Percentiles rank a stretch among this genome's conserved stretches.
These are phyloP conservation scores for Polypedilum vanderplanki DNA, from an alignment of 1,140 invertebrate species.

Conservation along the genomic window DNA sequence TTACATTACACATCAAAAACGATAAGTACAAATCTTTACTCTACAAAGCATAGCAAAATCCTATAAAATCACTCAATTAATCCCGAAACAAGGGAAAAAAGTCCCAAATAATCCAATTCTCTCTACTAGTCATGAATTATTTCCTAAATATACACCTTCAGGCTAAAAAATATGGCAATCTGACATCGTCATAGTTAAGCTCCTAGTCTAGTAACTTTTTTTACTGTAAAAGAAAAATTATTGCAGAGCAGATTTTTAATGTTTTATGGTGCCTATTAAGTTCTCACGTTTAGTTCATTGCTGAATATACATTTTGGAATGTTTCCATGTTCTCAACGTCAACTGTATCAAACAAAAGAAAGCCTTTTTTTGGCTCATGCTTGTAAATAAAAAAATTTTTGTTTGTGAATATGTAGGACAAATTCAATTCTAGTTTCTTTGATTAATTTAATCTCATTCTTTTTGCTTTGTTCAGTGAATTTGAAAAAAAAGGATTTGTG, in stretches of 20 bases:
- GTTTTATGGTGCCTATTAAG: neutral
- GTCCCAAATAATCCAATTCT: too few relatives aligned
- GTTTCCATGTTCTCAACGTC: neutral
- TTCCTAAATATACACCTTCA: too few relatives aligned
- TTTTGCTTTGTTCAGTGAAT: neutral
- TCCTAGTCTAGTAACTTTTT: too few relatives aligned
- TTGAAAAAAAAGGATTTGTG: too few relatives aligned
- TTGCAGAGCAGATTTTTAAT: neutral
- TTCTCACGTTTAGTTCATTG: neutral
- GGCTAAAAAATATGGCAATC: too few relatives aligned
- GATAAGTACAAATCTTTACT: too few relatives aligned
- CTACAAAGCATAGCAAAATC: too few relatives aligned
- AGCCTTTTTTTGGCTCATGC: neutral
- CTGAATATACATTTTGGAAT: neutral
- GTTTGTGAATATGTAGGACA: neutral
- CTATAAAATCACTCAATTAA: too few relatives aligned
- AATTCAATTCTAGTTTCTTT: neutral
- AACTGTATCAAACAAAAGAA: neutral
- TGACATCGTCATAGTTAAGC: too few relatives aligned
- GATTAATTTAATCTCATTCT: conserved; percentile 7
- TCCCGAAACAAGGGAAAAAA: too few relatives aligned
- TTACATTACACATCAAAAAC: too few relatives aligned
- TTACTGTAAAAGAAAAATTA: neutral
- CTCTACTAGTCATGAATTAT: too few relatives aligned
- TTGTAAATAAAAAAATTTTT: neutral